Evolutionary conservation across 2,113 vertebrate species (phyloP).

Genomic region (Theristicus caerulescens): DNA sequence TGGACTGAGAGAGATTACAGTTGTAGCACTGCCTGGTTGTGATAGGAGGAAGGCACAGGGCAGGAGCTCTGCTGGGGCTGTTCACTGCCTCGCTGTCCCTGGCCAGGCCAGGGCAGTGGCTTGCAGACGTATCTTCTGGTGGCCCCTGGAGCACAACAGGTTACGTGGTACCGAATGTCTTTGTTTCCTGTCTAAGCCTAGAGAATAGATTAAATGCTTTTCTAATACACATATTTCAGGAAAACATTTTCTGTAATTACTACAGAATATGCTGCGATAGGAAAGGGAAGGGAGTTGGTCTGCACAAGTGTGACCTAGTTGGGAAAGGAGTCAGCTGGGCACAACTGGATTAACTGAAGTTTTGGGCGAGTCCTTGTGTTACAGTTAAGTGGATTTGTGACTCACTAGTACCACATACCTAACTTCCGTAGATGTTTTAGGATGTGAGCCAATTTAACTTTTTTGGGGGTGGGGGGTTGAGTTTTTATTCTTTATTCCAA

Average conservation of each 20-base stretch:
- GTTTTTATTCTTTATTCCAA: neutral
- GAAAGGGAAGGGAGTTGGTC: conserved; percentile 53
- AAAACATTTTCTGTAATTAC: neutral
- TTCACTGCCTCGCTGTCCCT: neutral
- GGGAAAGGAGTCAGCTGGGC: neutral
- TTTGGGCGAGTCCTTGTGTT: neutral
- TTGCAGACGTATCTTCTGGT: neutral
- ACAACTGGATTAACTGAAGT: neutral
- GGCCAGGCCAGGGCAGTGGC: neutral
- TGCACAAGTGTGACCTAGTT: neutral
- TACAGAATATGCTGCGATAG: neutral
- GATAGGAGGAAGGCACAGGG: neutral
- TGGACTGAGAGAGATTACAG: neutral
- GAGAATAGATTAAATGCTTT: neutral
- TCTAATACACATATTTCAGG: neutral
- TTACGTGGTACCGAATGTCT: neutral
- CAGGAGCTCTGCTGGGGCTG: neutral
- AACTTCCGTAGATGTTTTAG: neutral
- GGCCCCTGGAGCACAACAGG: neutral
- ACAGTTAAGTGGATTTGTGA: neutral
- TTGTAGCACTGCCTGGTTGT: neutral
- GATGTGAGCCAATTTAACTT: neutral
- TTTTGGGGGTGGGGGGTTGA: fast-evolving
- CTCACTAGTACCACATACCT: neutral
- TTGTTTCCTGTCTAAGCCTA: neutral